These are phyloP conservation scores for Gymnodraco acuticeps DNA, from an alignment of 2,797 vertebrate species.

Conservation along the genomic window DNA sequence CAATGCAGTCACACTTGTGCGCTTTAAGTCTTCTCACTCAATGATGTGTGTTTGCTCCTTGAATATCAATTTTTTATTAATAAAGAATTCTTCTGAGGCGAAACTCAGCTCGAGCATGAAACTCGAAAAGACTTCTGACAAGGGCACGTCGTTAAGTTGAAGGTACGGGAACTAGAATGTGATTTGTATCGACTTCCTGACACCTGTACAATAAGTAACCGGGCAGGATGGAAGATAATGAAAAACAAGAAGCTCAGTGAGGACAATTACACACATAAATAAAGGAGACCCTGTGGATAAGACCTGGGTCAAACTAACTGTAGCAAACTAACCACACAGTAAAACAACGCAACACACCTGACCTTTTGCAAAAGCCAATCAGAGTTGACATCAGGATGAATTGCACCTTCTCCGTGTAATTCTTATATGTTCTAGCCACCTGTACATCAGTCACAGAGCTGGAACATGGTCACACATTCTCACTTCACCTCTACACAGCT, in stretches of 20 bases:
- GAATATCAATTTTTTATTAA: not conserved
- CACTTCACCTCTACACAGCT: slow-evolving; percentile 47
- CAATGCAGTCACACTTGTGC: not conserved
- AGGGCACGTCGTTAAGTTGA: slow-evolving; percentile 6
- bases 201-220: slow-evolving; percentile 25
- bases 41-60: not conserved
- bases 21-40: not conserved
- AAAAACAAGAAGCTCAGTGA: slow-evolving; percentile 13
- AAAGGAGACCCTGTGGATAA: not conserved
- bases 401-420: slow-evolving; percentile 42
- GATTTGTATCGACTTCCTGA: slow-evolving; percentile 49
- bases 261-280: not conserved
- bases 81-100: not conserved
- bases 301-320: slow-evolving; percentile 22
- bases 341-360: not conserved
- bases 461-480: slow-evolving; percentile 60
- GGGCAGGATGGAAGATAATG: slow-evolving; percentile 20
- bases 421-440: slow-evolving; percentile 44
- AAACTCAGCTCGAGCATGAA: not conserved
- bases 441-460: slow-evolving; percentile 48
- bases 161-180: slow-evolving; percentile 21
- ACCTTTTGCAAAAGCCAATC: slow-evolving; percentile 48
- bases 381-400: slow-evolving; percentile 36
- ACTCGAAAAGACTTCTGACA: slow-evolving; percentile 29
- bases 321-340: not conserved